These are phyloP conservation scores for Muntiacus muntjak DNA, from an alignment of 2,113 vertebrate genomes.

Conservation along the genomic window DNA sequence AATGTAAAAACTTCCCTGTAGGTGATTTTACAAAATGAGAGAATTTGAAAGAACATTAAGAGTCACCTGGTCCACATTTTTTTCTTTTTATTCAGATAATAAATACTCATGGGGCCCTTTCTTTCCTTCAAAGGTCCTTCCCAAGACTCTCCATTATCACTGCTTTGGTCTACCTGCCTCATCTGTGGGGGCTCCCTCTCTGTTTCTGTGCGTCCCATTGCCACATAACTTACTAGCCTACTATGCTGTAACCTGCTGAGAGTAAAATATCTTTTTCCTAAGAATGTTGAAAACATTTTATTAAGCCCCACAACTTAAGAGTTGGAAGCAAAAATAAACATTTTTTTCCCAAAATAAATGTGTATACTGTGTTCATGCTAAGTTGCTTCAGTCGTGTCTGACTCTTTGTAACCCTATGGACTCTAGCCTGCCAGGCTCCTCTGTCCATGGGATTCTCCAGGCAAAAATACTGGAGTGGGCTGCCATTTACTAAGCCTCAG, in stretches of 20 bases:
- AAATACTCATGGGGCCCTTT: neutral
- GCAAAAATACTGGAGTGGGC: neutral
- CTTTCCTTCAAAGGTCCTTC: neutral
- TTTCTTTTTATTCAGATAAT: neutral
- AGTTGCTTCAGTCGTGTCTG: neutral
- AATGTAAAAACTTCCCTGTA: neutral
- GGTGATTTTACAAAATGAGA: neutral
- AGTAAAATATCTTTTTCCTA: conserved; percentile 16
- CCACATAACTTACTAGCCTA: neutral
- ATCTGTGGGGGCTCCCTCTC: neutral
- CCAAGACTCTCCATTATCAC: neutral
- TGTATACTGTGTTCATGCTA: neutral
- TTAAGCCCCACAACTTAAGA: conserved; percentile 2
- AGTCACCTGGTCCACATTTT: neutral
- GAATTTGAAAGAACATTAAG: neutral
- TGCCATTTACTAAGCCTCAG: neutral
- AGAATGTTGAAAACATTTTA: neutral
- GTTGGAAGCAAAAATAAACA: neutral
- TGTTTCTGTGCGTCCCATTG: neutral
- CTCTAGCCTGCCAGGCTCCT: neutral
- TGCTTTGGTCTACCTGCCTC: neutral
- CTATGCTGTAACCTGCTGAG: neutral
- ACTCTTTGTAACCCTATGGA: neutral
- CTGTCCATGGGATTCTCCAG: neutral
- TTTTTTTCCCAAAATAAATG: neutral